phyloP scores from a whole-genome alignment of 2,888 invertebrate species.

The Hoplodrina ambigua region DNA sequence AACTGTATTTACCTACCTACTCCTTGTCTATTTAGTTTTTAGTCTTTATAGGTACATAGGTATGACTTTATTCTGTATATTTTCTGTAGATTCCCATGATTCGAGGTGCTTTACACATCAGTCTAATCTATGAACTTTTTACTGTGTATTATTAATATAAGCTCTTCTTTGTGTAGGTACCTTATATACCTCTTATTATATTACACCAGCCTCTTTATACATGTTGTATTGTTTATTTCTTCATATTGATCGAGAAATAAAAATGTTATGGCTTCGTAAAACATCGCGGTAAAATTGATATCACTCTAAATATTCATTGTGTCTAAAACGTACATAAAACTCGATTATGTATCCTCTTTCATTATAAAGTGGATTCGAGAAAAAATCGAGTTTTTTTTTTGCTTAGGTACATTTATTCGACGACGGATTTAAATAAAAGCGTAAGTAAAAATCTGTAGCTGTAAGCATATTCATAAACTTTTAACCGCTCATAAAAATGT shows the following conservation, averaged over 20 bases:
- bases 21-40: neutral
- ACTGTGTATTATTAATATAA: constrained; percentile 38
- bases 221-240: constrained; percentile 64
- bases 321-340: neutral
- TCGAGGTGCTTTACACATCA: neutral
- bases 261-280: constrained; percentile 80
- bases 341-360: neutral
- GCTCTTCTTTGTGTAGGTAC: constrained; percentile 43
- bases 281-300: constrained; percentile 78
- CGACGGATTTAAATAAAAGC: constrained; percentile 48
- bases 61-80: neutral
- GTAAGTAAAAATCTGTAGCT: constrained; percentile 57
- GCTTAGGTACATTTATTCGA: neutral
- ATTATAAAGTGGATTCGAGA: neutral
- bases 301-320: constrained; percentile 75
- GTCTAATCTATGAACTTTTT: constrained; percentile 12
- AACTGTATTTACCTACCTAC: neutral
- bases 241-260: constrained; percentile 76
- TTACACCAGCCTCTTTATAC: constrained; percentile 60
- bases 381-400: neutral
- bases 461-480: constrained; percentile 78
- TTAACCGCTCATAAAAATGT: constrained; percentile 79
- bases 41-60: neutral
- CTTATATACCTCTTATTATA: constrained; percentile 69
- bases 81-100: neutral